Evolutionary conservation across 2,797 vertebrate genomes (phyloP).

Genomic region (Apodemus agrarius): DNA sequence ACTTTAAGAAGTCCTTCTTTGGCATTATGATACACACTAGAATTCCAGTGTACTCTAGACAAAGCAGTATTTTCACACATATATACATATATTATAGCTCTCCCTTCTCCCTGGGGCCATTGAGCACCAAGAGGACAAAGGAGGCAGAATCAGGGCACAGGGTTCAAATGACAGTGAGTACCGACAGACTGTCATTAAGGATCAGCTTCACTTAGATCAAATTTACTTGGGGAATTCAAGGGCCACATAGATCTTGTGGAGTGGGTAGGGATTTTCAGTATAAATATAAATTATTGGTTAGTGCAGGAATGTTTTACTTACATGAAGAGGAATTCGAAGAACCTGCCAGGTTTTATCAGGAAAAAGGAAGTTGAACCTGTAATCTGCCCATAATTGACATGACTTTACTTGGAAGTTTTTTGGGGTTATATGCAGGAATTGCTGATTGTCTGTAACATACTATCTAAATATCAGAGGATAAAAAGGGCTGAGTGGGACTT

Average conservation of each 20-base stretch:
- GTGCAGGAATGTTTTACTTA: neutral
- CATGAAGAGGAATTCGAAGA: neutral
- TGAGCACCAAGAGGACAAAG: neutral
- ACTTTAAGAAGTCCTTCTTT: neutral
- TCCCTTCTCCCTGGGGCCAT: neutral
- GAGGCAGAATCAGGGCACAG: neutral
- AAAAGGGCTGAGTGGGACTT: neutral
- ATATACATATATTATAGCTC: neutral
- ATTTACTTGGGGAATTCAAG: neutral
- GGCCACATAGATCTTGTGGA: neutral
- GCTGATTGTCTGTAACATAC: neutral
- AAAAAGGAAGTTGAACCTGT: neutral
- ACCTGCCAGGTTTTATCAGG: neutral
- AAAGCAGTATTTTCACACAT: neutral
- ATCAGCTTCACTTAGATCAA: neutral
- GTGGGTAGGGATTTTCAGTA: neutral
- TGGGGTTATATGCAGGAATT: neutral
- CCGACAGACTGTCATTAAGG: neutral
- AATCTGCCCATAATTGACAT: neutral
- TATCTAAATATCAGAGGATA: neutral
- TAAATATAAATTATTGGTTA: neutral
- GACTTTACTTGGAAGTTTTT: neutral
- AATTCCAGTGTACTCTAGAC: neutral
- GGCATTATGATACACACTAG: neutral
- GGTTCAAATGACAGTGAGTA: neutral